Evolutionary conservation across 2,113 vertebrate genomes (phyloP).

Genomic region (Prinia subflava): DNA sequence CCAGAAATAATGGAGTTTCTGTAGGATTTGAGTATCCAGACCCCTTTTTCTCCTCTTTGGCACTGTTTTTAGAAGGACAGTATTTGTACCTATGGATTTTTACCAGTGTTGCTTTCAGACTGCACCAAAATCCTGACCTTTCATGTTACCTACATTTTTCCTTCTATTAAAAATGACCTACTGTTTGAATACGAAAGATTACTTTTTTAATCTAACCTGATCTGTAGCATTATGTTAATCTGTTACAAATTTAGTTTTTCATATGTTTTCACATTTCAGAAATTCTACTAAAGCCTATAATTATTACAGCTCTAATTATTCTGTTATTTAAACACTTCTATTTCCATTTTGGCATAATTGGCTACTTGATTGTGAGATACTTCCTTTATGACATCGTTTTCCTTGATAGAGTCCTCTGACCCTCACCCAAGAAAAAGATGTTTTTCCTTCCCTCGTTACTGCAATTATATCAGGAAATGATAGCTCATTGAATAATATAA

Average conservation of each 20-base stretch:
- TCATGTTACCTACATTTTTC: neutral
- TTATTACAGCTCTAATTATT: constrained; percentile 22
- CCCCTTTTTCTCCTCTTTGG: neutral
- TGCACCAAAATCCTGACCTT: neutral
- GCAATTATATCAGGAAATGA: neutral
- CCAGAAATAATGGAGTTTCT: neutral
- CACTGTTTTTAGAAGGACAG: neutral
- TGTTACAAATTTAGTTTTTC: neutral
- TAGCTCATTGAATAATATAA: neutral
- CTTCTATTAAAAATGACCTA: neutral
- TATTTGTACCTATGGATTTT: neutral
- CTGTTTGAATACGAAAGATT: neutral
- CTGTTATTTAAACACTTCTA: constrained; percentile 32
- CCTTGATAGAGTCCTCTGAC: neutral
- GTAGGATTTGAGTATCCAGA: neutral
- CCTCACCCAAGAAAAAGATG: constrained; percentile 13
- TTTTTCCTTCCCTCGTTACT: constrained; percentile 11
- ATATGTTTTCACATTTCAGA: neutral
- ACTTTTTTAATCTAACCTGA: constrained; percentile 33
- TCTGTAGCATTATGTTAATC: neutral
- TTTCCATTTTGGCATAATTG: constrained; percentile 11
- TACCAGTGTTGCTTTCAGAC: neutral
- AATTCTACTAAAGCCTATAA: constrained; percentile 6
- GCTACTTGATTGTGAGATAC: neutral
- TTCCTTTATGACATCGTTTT: constrained; percentile 17